A percentile compares a stretch with the other conserved stretches of the same genome.
These are phyloP conservation scores for Fabriciana adippe DNA, from an alignment of 2,888 invertebrate species.

Conservation along the genomic window DNA sequence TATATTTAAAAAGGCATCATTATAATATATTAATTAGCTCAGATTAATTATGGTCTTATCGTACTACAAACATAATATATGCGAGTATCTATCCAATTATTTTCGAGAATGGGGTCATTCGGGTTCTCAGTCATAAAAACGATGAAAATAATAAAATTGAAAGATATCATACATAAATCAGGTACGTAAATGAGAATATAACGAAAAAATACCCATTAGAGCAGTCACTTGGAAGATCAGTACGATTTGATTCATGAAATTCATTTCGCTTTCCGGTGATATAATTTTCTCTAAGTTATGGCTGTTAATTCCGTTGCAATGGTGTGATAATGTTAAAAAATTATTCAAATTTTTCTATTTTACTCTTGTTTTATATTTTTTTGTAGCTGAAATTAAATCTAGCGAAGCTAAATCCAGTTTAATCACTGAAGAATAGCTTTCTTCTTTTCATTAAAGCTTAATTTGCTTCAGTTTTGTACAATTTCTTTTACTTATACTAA, in stretches of 20 bases:
- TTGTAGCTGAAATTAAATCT: no score
- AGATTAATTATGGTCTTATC: constrained; percentile 13
- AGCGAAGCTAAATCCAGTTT: no score
- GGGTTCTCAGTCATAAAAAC: constrained; percentile 21
- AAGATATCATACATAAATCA: constrained; percentile 69
- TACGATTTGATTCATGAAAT: constrained; percentile 61
- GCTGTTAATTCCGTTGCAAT: constrained; percentile 38
- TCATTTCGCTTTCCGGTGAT: constrained; percentile 56
- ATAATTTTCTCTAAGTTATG: constrained; percentile 43
- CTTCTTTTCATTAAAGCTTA: no score
- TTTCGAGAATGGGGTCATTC: constrained; percentile 16
- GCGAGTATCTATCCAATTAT: constrained; percentile 15
- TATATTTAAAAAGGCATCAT: constrained; percentile 3
- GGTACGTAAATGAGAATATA: constrained; percentile 62
- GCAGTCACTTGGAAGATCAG: constrained; percentile 70
- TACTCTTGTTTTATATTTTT: neutral
- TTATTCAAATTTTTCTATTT: constrained; percentile 4
- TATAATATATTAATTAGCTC: constrained; percentile 5
- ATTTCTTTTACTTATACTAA: no score
- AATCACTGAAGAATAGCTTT: no score
- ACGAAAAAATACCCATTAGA: constrained; percentile 66
- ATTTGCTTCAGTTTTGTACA: no score
- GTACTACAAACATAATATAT: constrained; percentile 6
- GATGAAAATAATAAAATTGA: constrained; percentile 58
- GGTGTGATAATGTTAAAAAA: constrained; percentile 10